Evolutionary conservation across 2,797 vertebrate genomes (phyloP), one percentile per base, ranked within the genome.

Genomic region (Chelon auratus): DNA sequence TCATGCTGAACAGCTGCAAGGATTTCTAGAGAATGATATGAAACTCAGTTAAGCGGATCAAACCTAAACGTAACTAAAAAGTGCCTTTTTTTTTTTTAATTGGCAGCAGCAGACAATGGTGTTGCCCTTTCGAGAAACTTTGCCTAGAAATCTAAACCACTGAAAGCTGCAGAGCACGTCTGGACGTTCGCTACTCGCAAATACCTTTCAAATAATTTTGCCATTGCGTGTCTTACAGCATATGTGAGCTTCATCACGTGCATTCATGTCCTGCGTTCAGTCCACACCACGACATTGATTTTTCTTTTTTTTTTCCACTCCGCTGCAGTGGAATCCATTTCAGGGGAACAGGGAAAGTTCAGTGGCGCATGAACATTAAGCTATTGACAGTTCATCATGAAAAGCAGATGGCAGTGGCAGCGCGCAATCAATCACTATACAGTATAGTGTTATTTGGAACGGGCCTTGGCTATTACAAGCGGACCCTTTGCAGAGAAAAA

Each of bases 241-340:
- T 10, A 4, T 30, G 14, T 36, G 40, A 54, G 33, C 47, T 9
- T 57, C 30, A 24, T 15, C 22, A 8, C 10, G 2, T 5, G 37
- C 33, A 18, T 55, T 1, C 3, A n/a, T 1, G 14, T 12, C 33
- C 4, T 1, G 17, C 59, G 26, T 24, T 60, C 51, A 39, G 26
- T 72, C 59, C 47, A 66, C 0, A 39, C 7, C 30, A 33, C 30
- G 9, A 37, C 54, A 45, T 71, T 0, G 5, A 52, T n/a, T 22
- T 73, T 81, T 81, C 68, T 72, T 78, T 84, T 67, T 12, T 43
- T 43, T 43, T 17, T 6, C 15, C 39, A 55, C 24, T 64, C 33
- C 8, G 61, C 59, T 69, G 68, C 30, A 33, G 54, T 47, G 17
- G 2, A 80, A 81, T 83, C 62, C 18, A 81, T 78, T 66, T 73